Base-by-base conservation (phyloP, 2,888 invertebrate genomes). In the Hypercompe scribonia region DNA sequence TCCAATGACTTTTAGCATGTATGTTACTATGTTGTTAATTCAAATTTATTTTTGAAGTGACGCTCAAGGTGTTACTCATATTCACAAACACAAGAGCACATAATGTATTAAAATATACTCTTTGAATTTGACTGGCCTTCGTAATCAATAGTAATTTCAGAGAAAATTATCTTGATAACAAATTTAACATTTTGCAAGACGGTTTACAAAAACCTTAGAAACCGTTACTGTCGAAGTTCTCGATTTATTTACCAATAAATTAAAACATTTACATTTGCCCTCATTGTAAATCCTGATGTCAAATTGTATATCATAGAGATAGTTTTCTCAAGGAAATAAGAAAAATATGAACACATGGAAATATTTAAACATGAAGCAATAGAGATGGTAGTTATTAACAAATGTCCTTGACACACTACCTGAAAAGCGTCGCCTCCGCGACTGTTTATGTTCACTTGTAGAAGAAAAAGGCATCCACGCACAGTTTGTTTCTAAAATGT, bases 401-500 rank as follows among this genome's bases (percentile, higher is more conserved):
- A 65, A 78, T 73, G 77, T 73, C 87, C 86, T 85, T 86, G 86
- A 83, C 86, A 85, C 78, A 83, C 67, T 84, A 85, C 86, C 86
- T 85, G 76, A 84, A 82, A 86, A 79, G 75, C 73, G 81, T 76
- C 78, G 71, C 72, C 74, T 73, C 75, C 71, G 79, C 68, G 68
- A 72, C 73, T 77, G 76, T 78, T 86, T 79, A 84, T 81, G 81
- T 68, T 75, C 82, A 84, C 84, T 69, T 74, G 73, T 65, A 70
- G 75, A 75, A 78, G 71, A 70, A 84, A 84, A 82, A 71, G 73
- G 72, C 75, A 84, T 74, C 63, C 74, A 84, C 69, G 68, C 69
- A 70, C 74, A 74, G 67, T 74, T 73, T 71, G 61, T 58, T 74
- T 71, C 58, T 70, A 68, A 70, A 72, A 74, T 76, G 71, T 69